phyloP scores from a whole-genome alignment of 2,888 invertebrate genomes.

The Lasius fuliginosus region DNA sequence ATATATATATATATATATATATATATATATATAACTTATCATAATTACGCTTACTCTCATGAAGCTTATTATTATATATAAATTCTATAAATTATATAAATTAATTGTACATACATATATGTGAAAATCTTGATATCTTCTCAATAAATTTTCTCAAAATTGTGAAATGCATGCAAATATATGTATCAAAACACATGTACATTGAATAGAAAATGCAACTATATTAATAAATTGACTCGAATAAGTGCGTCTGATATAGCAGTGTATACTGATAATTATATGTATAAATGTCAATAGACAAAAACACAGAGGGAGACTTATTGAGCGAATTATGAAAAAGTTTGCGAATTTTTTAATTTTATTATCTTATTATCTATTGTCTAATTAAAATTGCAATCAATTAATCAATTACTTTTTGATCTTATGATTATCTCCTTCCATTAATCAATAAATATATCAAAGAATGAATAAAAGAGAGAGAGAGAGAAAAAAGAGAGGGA shows the following conservation, averaged over 20 bases:
- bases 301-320: not conserved
- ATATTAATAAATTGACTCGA: slow-evolving; percentile 6
- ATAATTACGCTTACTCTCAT: slow-evolving; percentile 54
- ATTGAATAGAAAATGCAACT: slow-evolving; percentile 4
- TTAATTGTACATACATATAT: slow-evolving; percentile 59
- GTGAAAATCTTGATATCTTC: slow-evolving; percentile 49
- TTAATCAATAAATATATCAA: not conserved
- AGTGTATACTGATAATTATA: not conserved
- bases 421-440: not conserved
- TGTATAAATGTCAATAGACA: not conserved
- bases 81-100: slow-evolving; percentile 38
- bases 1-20: too few relatives aligned
- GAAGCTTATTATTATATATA: slow-evolving; percentile 55
- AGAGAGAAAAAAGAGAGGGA: not conserved
- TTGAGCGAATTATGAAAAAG: not conserved
- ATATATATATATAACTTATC: too few relatives aligned
- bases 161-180: not conserved
- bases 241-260: not conserved
- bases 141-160: slow-evolving; percentile 18
- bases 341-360: not conserved
- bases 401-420: not conserved
- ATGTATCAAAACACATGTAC: slow-evolving; percentile 1
- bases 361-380: slow-evolving; percentile 1
- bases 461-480: not conserved
- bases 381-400: slow-evolving; percentile 17